Percentiles rank a stretch among this genome's conserved stretches.
phyloP scores from a whole-genome alignment of 2,888 invertebrate species.

The Parnassius orleans region DNA sequence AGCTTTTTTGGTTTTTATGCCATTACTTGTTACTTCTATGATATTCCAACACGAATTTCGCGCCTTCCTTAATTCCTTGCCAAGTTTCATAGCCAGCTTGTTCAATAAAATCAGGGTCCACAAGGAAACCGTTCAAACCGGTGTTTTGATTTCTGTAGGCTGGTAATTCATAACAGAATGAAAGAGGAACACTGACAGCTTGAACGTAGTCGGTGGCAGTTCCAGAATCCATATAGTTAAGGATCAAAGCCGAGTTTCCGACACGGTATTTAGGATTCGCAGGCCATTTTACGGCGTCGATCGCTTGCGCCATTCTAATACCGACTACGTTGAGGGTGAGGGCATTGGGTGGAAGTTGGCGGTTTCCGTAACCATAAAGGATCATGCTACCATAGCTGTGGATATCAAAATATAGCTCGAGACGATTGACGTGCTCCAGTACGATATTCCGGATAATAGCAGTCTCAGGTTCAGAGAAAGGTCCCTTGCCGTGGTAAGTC shows the following conservation, averaged over 20 bases:
- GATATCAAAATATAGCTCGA: constrained; percentile 85
- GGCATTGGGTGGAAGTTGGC: constrained; percentile 71
- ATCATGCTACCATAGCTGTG: constrained; percentile 88
- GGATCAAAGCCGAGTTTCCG: constrained; percentile 67
- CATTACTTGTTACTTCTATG: constrained; percentile 29
- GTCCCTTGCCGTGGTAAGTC: constrained; percentile 81
- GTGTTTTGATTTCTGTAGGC: constrained; percentile 52
- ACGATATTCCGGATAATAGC: constrained; percentile 80
- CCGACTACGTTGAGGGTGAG: constrained; percentile 60
- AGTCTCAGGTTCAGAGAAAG: constrained; percentile 86
- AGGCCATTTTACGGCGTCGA: constrained; percentile 67
- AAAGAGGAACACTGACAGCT: constrained; percentile 69
- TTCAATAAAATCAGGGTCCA: constrained; percentile 76
- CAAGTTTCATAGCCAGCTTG: constrained; percentile 82
- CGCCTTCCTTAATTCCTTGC: constrained; percentile 79
- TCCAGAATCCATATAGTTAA: constrained; percentile 81
- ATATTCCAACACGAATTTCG: constrained; percentile 52
- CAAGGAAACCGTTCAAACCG: constrained; percentile 72
- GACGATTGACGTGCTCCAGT: constrained; percentile 56
- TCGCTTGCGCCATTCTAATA: constrained; percentile 63
- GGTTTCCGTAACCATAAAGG: constrained; percentile 58
- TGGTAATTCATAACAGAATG: constrained; percentile 84
- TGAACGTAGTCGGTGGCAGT: constrained; percentile 84
- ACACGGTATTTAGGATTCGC: constrained; percentile 67
- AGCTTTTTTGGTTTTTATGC: constrained; percentile 7